Evolutionary conservation across 2,888 invertebrate species (phyloP), one percentile per base, ranked within the genome.

Genomic region (Apodemia mormo): DNA sequence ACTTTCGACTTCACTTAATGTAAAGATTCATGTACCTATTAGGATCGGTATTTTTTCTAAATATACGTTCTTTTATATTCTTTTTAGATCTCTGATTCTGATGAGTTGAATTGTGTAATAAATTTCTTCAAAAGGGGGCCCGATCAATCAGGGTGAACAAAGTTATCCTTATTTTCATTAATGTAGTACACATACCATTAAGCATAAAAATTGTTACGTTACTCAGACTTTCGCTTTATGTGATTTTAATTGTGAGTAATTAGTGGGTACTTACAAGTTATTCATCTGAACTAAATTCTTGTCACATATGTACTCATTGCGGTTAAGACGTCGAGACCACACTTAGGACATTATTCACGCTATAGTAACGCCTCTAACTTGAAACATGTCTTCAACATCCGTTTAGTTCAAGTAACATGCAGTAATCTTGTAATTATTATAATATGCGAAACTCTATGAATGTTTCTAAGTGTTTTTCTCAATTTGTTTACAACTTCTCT

Each of bases 251-350:
- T 64, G 8, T 64, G 37, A 12, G 14, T 64, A 64, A 64, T 64
- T 64, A 64, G 14, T 54, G 22, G 52, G 22, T 33, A 14, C 61
- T 64, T 37, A 61, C 12, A 61, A 33, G 61, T 33, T 14, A 61
- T 30, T 61, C 61, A 61, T 61, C 33, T 30, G 58, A 33, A 33
- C 33, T 30, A 33, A 61, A 61, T 61, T 33, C 30, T 61, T 61
- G 61, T 61, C 14, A 61, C 61, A 61, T 33, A 33, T 61, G 30
- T 33, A 30, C 30, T 12, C 6, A 30, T 30, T 33, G 33, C 61
- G 61, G 61, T 30, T 14, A 61, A 61, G 61, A 61, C 14, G 61
- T 61, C 61, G 30, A 61, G 30, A 30, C 30, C 61, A 61, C 33
- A 14, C 61, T 33, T 56, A 61, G 12, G 12, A 61, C 14, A 33